These are phyloP conservation scores for Smittia aterrima DNA, from an alignment of 2,888 invertebrate species.

Conservation along the genomic window DNA sequence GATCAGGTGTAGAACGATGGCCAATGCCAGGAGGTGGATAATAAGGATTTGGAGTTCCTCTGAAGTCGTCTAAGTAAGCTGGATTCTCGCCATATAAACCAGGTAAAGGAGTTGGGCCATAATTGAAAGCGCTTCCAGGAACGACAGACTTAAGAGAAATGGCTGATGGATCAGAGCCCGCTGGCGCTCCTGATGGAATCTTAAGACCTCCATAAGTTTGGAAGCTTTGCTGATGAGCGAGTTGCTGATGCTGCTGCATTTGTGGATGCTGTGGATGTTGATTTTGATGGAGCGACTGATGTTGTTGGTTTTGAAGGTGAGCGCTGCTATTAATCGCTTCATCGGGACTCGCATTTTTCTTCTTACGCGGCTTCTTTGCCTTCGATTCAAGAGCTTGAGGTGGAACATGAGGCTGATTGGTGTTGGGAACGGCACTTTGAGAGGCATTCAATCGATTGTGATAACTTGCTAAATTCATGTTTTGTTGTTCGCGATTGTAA, in stretches of 20 bases:
- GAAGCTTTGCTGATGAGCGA: conserved; percentile 54
- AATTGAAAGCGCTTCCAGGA: conserved; percentile 81
- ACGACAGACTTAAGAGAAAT: conserved; percentile 70
- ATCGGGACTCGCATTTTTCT: conserved; percentile 49
- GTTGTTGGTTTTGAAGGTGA: conserved; percentile 52
- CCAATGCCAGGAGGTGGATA: conserved; percentile 55
- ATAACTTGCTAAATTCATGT: conserved; percentile 37
- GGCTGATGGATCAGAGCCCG: conserved; percentile 50
- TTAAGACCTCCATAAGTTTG: conserved; percentile 62
- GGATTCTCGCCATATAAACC: conserved; percentile 64
- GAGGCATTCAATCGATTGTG: conserved; percentile 30
- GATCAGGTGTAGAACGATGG: conserved; percentile 48
- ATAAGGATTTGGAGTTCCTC: conserved; percentile 64
- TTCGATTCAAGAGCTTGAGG: conserved; percentile 18
- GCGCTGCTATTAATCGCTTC: conserved; percentile 48
- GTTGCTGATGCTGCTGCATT: conserved; percentile 48
- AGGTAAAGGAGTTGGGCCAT: conserved; percentile 64
- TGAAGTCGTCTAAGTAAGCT: conserved; percentile 67
- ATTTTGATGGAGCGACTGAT: conserved; percentile 5
- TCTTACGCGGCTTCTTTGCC: conserved; percentile 31
- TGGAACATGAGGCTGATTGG: conserved; percentile 42
- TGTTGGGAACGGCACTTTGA: conserved; percentile 10
- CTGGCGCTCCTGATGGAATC: conserved; percentile 51
- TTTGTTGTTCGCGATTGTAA: conserved; percentile 43
- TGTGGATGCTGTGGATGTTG: conserved; percentile 48